These are phyloP conservation scores for Taxidea taxus DNA, from an alignment of 2,113 vertebrate species.

Conservation along the genomic window DNA sequence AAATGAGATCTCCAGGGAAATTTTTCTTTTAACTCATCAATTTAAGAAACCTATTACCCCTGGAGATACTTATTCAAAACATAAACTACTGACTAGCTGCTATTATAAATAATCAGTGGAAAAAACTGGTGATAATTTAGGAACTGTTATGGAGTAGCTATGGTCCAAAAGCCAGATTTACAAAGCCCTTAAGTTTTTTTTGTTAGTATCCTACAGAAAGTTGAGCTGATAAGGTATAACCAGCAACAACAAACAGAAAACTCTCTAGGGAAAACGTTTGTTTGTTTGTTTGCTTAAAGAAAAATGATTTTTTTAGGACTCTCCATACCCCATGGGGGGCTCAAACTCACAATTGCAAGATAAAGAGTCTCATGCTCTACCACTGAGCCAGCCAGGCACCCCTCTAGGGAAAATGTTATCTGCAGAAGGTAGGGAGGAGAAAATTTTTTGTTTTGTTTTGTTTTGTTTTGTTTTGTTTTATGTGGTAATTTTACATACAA, in stretches of 20 bases:
- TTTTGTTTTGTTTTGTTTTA: neutral
- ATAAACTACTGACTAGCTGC: neutral
- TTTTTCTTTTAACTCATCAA: neutral
- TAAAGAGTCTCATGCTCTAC: neutral
- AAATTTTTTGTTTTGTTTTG: neutral
- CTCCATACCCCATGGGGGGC: neutral
- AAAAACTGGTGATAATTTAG: neutral
- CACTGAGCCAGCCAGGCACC: neutral
- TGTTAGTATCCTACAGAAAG: neutral
- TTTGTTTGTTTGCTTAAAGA: neutral
- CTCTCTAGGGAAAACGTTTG: neutral
- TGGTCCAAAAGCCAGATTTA: neutral
- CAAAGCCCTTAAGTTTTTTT: neutral
- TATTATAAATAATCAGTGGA: neutral
- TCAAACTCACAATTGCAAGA: neutral
- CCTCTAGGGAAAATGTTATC: neutral
- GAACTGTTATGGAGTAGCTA: neutral
- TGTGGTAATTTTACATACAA: neutral
- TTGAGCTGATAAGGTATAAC: neutral
- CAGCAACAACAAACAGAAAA: neutral
- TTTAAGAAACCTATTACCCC: neutral
- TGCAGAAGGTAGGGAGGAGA: neutral
- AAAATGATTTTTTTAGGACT: neutral
- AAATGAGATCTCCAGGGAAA: neutral
- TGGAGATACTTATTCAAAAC: neutral